phyloP scores from a whole-genome alignment of 2,888 invertebrate species.

The Harmothoe impar region DNA sequence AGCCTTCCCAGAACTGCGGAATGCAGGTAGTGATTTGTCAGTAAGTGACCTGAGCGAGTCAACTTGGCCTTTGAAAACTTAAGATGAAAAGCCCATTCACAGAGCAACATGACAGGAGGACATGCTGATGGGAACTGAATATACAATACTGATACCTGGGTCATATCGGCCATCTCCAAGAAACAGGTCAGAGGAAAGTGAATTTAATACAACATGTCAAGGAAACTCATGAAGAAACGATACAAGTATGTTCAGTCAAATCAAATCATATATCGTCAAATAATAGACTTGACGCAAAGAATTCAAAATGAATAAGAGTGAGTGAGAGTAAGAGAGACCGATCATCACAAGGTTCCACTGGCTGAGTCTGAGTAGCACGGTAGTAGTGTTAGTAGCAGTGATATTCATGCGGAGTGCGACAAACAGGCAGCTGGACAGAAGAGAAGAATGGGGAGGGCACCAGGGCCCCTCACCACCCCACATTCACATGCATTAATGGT shows the following conservation, averaged over 20 bases:
- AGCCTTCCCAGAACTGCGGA: too few species aligned
- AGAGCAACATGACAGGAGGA: background rate
- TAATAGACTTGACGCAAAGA: background rate
- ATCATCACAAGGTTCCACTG: conserved; percentile 1
- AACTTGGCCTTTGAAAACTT: background rate
- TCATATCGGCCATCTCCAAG: conserved; percentile 62
- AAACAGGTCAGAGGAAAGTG: conserved; percentile 52
- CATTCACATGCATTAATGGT: conserved; percentile 28
- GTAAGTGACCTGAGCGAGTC: background rate
- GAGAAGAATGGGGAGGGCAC: background rate
- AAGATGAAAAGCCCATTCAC: background rate
- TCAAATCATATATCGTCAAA: background rate
- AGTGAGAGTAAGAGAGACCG: conserved; percentile 20
- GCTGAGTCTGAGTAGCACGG: background rate
- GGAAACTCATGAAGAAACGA: conserved; percentile 44
- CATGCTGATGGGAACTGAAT: conserved; percentile 49
- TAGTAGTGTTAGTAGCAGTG: conserved; percentile 42
- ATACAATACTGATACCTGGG: conserved; percentile 56
- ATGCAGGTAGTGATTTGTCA: background rate
- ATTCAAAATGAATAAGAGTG: conserved; percentile 33
- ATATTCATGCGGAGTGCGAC: conserved; percentile 16
- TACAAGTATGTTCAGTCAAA: conserved; percentile 46
- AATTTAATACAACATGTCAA: conserved; percentile 55
- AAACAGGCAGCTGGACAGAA: conserved; percentile 15
- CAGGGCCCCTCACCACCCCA: background rate